phyloP scores from a whole-genome alignment of 2,797 vertebrate species.

The Neosilurus mollespiculum region DNA sequence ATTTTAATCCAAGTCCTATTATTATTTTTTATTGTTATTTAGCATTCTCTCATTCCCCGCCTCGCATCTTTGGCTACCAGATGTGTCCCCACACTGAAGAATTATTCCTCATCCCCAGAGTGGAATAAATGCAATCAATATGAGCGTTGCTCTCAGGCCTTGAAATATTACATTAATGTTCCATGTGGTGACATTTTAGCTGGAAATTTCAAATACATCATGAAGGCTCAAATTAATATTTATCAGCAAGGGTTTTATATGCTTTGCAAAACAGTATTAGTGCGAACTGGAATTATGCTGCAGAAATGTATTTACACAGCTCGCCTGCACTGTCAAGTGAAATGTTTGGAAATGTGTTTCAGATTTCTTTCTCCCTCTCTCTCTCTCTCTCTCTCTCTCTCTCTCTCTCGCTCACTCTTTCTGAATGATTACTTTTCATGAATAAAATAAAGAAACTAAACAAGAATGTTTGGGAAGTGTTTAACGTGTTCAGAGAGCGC shows the following conservation, averaged over 20 bases:
- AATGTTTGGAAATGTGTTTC: constrained; percentile 49
- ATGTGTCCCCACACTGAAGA: constrained; percentile 99
- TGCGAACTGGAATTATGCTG: constrained; percentile 84
- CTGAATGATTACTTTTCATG: constrained; percentile 52
- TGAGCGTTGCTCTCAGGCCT: constrained; percentile 99
- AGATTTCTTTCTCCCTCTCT: constrained; percentile 22
- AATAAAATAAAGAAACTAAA: constrained; percentile 77
- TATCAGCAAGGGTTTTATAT: constrained; percentile 99
- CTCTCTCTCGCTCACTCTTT: neutral
- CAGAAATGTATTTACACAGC: constrained; percentile 41
- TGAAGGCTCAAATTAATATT: constrained; percentile 99
- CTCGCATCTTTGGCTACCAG: constrained; percentile 99
- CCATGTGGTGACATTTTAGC: constrained; percentile 99
- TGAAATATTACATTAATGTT: constrained; percentile 99
- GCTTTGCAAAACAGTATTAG: constrained; percentile 99
- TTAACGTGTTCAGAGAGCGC: constrained; percentile 18
- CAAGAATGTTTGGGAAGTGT: constrained; percentile 68
- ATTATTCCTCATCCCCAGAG: constrained; percentile 99
- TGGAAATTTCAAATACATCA: constrained; percentile 99
- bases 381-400: constrained; percentile 34
- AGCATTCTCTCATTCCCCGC: constrained; percentile 94
- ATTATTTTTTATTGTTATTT: constrained; percentile 89
- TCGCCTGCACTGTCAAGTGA: constrained; percentile 29
- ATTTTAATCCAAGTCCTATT: constrained; percentile 87
- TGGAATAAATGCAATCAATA: constrained; percentile 99